phyloP scores from a whole-genome alignment of 2,888 invertebrate species.

The Harpalus rufipes region DNA sequence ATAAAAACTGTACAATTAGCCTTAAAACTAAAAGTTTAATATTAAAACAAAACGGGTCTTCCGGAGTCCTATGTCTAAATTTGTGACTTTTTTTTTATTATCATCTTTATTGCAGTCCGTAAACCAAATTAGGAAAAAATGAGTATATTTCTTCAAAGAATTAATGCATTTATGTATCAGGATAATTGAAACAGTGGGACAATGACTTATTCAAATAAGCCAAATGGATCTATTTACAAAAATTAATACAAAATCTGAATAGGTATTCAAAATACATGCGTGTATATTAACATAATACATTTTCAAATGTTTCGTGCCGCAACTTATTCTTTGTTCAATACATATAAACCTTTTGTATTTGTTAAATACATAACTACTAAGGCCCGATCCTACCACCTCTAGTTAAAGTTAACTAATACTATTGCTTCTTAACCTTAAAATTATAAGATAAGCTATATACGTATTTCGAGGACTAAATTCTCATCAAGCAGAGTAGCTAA shows the following conservation, averaged over 20 bases:
- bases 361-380: no score
- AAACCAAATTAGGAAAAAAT: neutral
- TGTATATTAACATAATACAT: neutral
- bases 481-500: no score
- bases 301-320: neutral
- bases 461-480: no score
- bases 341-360: no score
- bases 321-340: neutral
- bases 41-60: constrained; percentile 30
- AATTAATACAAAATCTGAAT: no score
- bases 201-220: no score
- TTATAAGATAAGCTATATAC: no score
- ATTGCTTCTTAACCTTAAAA: no score
- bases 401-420: no score
- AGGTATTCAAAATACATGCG: no score
- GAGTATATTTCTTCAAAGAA: neutral
- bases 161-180: neutral
- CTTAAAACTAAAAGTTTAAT: constrained; percentile 52
- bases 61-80: constrained; percentile 18
- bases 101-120: constrained; percentile 7
- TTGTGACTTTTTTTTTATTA: constrained; percentile 16
- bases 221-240: no score
- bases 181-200: neutral
- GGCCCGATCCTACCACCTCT: no score
- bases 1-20: constrained; percentile 48